Conservation (phyloP, 2,888 invertebrate species). For the Epicampocera succincta region DNA sequence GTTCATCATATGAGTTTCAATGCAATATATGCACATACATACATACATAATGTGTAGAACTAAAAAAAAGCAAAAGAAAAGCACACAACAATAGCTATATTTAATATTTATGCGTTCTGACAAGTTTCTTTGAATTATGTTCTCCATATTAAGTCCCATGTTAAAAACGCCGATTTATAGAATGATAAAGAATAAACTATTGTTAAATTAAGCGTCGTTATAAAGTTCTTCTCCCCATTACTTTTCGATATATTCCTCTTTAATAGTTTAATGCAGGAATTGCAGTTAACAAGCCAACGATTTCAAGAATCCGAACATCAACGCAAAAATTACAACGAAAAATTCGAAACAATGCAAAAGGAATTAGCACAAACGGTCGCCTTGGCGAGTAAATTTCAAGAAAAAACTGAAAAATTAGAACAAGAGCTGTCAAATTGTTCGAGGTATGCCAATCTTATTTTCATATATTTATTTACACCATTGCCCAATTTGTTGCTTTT, state of each 20-base stretch:
- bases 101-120: too few species aligned
- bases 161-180: too few species aligned
- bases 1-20: too few species aligned
- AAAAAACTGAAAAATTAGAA: constrained; percentile 84
- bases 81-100: too few species aligned
- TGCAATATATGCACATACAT: too few species aligned
- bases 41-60: too few species aligned
- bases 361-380: constrained; percentile 88
- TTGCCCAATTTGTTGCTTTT: neutral
- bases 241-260: neutral
- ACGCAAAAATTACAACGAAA: constrained; percentile 80
- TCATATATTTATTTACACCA: neutral
- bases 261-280: constrained; percentile 74
- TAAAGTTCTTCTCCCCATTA: too few species aligned
- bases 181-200: too few species aligned
- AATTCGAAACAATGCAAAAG: constrained; percentile 85
- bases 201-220: too few species aligned
- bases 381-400: constrained; percentile 86
- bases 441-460: constrained; percentile 67
- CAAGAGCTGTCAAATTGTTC: constrained; percentile 81
- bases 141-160: too few species aligned
- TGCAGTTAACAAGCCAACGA: constrained; percentile 73
- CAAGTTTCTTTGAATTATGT: too few species aligned
- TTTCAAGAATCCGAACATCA: constrained; percentile 78
- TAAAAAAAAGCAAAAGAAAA: too few species aligned